Conservation (phyloP, 2,113 vertebrate species). For the Oncorhynchus masou region DNA sequence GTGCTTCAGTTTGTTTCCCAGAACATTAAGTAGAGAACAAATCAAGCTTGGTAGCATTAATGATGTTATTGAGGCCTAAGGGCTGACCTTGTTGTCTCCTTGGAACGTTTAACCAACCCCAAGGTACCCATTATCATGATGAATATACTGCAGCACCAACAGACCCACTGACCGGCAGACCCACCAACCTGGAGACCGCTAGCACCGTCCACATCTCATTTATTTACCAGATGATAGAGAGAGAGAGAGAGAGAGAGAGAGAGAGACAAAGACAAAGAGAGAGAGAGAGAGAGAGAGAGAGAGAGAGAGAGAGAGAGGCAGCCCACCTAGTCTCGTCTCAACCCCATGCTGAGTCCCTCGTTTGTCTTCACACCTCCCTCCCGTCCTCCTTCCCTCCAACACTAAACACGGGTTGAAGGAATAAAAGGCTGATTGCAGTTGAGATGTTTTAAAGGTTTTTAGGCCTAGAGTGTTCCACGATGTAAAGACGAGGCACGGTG, state of each 20-base stretch:
- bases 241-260: no score
- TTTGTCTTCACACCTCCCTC: conserved; percentile 43
- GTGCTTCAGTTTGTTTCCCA: conserved; percentile 50
- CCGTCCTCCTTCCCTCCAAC: conserved; percentile 12
- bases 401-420: conserved; percentile 17
- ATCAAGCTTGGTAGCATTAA: conserved; percentile 63
- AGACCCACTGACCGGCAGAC: conserved; percentile 62
- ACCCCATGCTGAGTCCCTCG: conserved; percentile 6
- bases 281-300: not conserved
- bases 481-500: no score
- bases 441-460: no score
- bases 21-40: conserved; percentile 51
- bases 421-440: no score
- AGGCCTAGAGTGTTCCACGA: no score
- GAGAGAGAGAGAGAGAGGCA: not conserved
- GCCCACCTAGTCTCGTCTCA: no score
- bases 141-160: conserved; percentile 70
- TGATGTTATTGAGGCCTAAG: conserved; percentile 41
- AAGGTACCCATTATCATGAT: conserved; percentile 78
- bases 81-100: conserved; percentile 79
- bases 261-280: no score
- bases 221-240: conserved; percentile 29
- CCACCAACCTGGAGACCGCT: conserved; percentile 53
- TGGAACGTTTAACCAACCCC: conserved; percentile 80
- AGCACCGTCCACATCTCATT: conserved; percentile 54